phyloP scores from a whole-genome alignment of 2,113 vertebrate genomes.

The Trochalopteron elliotii region DNA sequence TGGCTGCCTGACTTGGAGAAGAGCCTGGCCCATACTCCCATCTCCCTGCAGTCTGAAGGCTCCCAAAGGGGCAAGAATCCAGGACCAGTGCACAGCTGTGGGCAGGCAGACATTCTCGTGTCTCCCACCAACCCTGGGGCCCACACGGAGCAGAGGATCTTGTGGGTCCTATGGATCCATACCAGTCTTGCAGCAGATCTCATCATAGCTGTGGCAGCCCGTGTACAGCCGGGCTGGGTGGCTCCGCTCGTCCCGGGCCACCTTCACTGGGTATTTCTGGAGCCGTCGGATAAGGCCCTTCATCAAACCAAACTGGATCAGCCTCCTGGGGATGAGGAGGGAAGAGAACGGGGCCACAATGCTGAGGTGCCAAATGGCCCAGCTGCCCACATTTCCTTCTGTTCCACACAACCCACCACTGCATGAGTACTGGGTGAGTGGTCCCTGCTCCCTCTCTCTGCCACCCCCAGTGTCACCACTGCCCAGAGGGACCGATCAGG shows the following conservation, averaged over 20 bases:
- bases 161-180: accelerated
- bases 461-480: accelerated
- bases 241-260: slow-evolving; percentile 84
- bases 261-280: slow-evolving; percentile 95
- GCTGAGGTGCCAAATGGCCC: background rate
- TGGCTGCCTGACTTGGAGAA: background rate
- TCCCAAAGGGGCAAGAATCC: accelerated
- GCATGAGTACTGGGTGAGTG: background rate
- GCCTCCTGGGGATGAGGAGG: slow-evolving; percentile 70
- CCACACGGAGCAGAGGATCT: background rate
- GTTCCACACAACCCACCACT: background rate
- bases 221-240: slow-evolving; percentile 90
- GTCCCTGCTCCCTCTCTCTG: accelerated
- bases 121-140: accelerated
- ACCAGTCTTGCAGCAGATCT: slow-evolving; percentile 99
- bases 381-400: background rate
- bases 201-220: slow-evolving; percentile 95
- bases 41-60: accelerated
- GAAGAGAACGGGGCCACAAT: background rate
- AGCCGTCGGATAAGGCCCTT: slow-evolving; percentile 92
- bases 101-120: accelerated
- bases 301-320: slow-evolving; percentile 97
- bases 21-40: accelerated
- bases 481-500: accelerated
- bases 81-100: accelerated